Evolutionary conservation across 2,113 vertebrate species (phyloP), one percentile per base, ranked within the genome.

Genomic region (Lepisosteus osseus): DNA sequence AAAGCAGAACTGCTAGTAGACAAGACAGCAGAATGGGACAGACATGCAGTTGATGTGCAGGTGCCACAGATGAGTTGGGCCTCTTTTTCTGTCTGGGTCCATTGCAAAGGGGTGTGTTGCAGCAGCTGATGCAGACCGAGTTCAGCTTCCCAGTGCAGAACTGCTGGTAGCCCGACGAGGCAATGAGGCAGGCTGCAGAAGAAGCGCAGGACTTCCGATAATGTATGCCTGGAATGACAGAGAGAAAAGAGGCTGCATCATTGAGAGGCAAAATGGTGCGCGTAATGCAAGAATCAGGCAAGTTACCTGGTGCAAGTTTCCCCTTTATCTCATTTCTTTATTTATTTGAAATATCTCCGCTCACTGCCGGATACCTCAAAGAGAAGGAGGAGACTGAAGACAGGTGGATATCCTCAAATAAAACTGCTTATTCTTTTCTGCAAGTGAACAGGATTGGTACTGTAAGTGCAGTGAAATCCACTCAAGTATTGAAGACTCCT

Each of bases 101-200:
- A 0, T 99, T 99, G 90, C 97, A 99, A 75, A 99, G 95, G 0
- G 96, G 94, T 0, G 95, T 98, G 90, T 94, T 98, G 83, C 97
- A 99, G 92, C 97, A 99, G 86, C 94, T 95, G 90, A 99, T 98
- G 77, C 97, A 99, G 40, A 99, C 97, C 0, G 97, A 99, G 92
- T 98, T 96, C 77, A 99, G 87, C 85, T 92, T 93, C 75, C 97
- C 97, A 0, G 96, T 96, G 77, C 97, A 99, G 84, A 99, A 99
- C 89, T 96, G 96, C 86, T 99, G 97, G 90, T 99, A 99, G 14
- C 97, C 97, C 0, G 96, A 97, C 0, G 97, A 99, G 80, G 97
- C 94, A 11, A 98, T 99, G 84, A 99, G 95, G 70, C 97, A 99
- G 1, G 97, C 96, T 0, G 94, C 95, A 0, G 96, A 98, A 0